Conservation (phyloP, 2,113 vertebrate genomes). For the Siniperca chuatsi region DNA sequence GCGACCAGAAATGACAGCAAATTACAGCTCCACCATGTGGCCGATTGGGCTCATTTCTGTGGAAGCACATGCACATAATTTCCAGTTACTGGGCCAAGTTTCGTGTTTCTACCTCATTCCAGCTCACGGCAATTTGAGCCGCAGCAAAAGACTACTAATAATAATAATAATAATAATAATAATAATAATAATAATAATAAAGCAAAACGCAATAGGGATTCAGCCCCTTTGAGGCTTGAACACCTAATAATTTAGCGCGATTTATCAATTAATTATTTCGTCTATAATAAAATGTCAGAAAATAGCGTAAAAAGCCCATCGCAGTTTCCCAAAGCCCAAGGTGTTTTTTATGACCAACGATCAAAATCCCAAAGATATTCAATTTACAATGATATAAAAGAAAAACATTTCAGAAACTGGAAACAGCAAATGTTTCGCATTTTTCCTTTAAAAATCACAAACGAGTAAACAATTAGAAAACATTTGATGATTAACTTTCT, state of each 20-base stretch:
- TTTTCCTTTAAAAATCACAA: not conserved
- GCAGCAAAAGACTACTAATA: no score
- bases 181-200: no score
- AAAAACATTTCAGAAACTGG: not conserved
- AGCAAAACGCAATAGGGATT: no score
- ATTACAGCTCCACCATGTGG: no score
- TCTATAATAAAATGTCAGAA: not conserved
- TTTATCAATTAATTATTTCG: not conserved
- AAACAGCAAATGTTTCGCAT: not conserved
- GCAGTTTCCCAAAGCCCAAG: not conserved
- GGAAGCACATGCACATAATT: no score
- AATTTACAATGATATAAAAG: not conserved
- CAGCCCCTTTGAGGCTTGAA: no score
- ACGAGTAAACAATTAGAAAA: not conserved
- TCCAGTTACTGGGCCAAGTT: no score
- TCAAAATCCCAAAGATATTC: not conserved
- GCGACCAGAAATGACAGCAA: no score
- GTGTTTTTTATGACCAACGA: not conserved
- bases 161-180: no score
- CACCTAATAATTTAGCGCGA: not conserved
- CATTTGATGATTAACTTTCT: not conserved
- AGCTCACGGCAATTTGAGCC: no score
- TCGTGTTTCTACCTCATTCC: no score
- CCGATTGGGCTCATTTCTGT: no score
- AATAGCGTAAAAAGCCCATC: not conserved